Evolutionary conservation across 1,140 invertebrate genomes (phyloP), one percentile per base, ranked within the genome.

Genomic region (Penaeus chinensis): DNA sequence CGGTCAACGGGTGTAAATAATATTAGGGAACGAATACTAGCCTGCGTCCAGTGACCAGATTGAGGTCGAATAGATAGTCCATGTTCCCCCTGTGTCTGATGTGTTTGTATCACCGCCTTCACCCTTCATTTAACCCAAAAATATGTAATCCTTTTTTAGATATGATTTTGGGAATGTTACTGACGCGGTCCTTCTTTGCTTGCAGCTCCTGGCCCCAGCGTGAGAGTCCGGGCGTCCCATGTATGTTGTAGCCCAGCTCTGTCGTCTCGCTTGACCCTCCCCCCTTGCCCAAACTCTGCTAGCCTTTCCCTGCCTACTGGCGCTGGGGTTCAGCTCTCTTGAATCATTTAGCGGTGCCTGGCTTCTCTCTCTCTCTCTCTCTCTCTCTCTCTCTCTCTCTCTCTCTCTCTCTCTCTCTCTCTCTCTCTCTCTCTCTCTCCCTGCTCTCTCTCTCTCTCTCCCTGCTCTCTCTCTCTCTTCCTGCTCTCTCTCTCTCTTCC

Each of bases 301-400:
- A 1, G 10, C 66, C 66, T 71, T 24, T 54, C 54, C 54, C 54
- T 16, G 54, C 5, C 54, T 54, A 54, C 54, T 54, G 54, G 16
- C 54, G 54, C 54, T 54, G 54, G 54, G 54, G 54, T 54, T 54
- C 11, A 54, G 16, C 54, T 54, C 54, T 71, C n/a, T 71, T 71
- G 66, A 54, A 11, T 54, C 54, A 54, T 11, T 16, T 54, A 54
- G 74, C 54, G 74, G 74, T 77, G 74, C 37, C 54, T 32, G 7
- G 22, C 74, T 37, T 19, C 27, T 16, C 32, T 77, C 27, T 42
- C 74, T 77, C 74, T n/a, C 27, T 77, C 74, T 27, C 71, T 76
- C 71, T 27, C 24, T 76, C 63, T 82, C 61, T 65, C 80, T 82
- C 63, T 82, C 61, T 63, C 63, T 82, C 61, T 79, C 66, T 87